phyloP scores from a whole-genome alignment of 1,140 invertebrate species.

The Chironomus striatipennis region DNA sequence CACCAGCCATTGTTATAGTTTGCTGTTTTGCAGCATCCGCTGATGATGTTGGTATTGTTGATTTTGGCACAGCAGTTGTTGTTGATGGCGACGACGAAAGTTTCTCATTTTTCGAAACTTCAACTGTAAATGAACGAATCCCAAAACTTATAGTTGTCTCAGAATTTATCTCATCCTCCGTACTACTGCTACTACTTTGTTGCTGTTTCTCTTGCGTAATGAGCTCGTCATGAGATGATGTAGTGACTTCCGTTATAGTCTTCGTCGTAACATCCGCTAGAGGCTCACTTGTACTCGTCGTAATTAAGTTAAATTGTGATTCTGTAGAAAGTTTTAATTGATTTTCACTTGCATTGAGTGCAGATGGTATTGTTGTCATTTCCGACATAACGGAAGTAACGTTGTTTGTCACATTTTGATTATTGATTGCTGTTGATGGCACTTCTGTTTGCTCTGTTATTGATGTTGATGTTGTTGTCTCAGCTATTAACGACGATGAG shows the following conservation, averaged over 20 bases:
- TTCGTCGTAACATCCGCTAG: background rate
- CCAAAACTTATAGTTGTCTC: slow-evolving; percentile 25
- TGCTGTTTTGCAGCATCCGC: background rate
- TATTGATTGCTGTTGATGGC: slow-evolving; percentile 19
- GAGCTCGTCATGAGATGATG: background rate
- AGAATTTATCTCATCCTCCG: background rate
- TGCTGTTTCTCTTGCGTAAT: background rate
- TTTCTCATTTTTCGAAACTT: slow-evolving; percentile 24
- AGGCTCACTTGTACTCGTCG: background rate
- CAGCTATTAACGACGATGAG: background rate
- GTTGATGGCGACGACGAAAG: background rate
- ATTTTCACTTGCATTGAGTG: background rate
- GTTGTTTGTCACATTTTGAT: slow-evolving; percentile 1
- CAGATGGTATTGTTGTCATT: background rate
- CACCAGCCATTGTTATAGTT: background rate
- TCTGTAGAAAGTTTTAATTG: slow-evolving; percentile 14
- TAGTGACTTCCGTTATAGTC: background rate
- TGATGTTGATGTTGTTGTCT: background rate
- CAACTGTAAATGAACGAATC: slow-evolving; percentile 26
- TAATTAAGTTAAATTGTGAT: slow-evolving; percentile 9
- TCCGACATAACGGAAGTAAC: background rate
- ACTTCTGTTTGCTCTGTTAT: slow-evolving; percentile 6
- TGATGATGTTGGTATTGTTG: background rate
- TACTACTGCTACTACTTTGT: background rate
- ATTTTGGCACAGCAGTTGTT: background rate